A percentile compares a stretch with the other conserved stretches of the same genome.
Evolutionary conservation across 2,113 vertebrate species (phyloP).

Genomic region (Todiramphus chloris): DNA sequence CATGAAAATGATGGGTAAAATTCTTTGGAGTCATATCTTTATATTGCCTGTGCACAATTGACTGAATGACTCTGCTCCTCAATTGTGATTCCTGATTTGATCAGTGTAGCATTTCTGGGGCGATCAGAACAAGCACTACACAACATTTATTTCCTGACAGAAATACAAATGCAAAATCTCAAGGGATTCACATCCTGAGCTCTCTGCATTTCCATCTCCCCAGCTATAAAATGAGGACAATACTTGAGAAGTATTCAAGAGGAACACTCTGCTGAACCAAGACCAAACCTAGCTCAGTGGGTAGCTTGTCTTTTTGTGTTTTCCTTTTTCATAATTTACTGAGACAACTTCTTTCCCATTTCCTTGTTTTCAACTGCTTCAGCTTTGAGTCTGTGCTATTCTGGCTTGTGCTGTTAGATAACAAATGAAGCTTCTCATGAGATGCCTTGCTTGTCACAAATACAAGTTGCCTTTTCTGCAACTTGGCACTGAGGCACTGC

Average conservation of each 20-base stretch:
- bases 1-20: background rate
- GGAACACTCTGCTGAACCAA: background rate
- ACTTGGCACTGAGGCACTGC: background rate
- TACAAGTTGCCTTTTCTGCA: background rate
- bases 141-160: background rate
- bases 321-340: background rate
- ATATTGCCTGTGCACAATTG: background rate
- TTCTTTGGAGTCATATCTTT: background rate
- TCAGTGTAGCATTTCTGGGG: background rate
- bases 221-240: background rate
- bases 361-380: background rate
- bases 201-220: background rate
- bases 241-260: background rate
- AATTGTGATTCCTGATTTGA: background rate
- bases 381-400: background rate
- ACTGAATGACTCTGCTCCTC: background rate
- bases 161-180: background rate
- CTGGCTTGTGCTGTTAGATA: background rate
- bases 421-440: background rate
- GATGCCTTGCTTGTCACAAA: background rate
- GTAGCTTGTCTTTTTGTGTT: background rate
- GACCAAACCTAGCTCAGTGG: background rate
- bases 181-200: background rate
- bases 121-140: background rate
- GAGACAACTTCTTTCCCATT: background rate